Percentiles rank a stretch among this genome's conserved stretches.
Evolutionary conservation across 2,888 invertebrate genomes (phyloP).

Genomic region (Drosophila glabriapex): DNA sequence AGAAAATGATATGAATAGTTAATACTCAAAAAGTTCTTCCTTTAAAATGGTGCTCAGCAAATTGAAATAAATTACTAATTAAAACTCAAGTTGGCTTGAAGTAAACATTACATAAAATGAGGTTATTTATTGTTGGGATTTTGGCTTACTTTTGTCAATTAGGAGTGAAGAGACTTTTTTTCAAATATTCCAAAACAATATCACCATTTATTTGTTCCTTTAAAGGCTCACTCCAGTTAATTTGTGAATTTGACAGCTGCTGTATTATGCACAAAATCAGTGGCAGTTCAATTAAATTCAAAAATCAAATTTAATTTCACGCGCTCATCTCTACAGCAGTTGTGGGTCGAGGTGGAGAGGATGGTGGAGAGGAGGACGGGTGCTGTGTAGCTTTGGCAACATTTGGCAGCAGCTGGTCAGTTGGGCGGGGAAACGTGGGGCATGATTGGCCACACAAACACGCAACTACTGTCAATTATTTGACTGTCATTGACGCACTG

Average conservation of each 20-base stretch:
- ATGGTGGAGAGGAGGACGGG: background rate
- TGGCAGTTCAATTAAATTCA: constrained; percentile 1
- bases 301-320: constrained; percentile 6
- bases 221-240: background rate
- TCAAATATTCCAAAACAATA: background rate
- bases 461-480: constrained; percentile 84
- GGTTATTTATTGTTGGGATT: background rate
- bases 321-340: background rate
- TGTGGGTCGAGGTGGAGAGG: background rate
- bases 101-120: background rate
- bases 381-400: constrained; percentile 4
- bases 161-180: background rate
- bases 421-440: constrained; percentile 41
- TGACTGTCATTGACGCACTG: constrained; percentile 81
- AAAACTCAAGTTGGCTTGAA: background rate
- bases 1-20: background rate
- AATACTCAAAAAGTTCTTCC: background rate
- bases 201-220: background rate
- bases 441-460: constrained; percentile 82
- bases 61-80: background rate
- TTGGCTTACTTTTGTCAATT: background rate
- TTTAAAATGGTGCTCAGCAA: rapidly evolving
- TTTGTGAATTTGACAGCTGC: background rate
- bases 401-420: constrained; percentile 57
- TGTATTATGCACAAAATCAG: background rate